Evolutionary conservation across 2,888 invertebrate species (phyloP), one percentile per base, ranked within the genome.

Genomic region (Microctonus aethiopoides): DNA sequence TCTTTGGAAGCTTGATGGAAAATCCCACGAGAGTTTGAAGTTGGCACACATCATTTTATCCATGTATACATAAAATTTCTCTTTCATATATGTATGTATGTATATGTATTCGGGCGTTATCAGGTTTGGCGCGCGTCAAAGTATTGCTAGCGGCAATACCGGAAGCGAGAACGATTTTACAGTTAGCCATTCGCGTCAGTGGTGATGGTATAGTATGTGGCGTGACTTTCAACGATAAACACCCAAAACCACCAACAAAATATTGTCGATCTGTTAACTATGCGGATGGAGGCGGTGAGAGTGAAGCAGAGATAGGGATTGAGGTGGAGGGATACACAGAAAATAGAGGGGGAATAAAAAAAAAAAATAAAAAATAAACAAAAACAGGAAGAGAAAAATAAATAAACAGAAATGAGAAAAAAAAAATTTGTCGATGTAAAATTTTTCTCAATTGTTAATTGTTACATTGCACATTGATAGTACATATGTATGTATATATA

Each of bases 211-310:
- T 29, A 7, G 29, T 7, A n/a, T 46, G 46, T 46, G 46, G 68
- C 72, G 72, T 72, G 72, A 72, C 72, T 69, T 41, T 36, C 34
- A 26, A 36, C 72, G 68, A 69, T 72, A 69, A 72, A 56, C 65
- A 26, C 24, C 26, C 24, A 54, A 29, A 54, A 54, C 54, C 54
- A 13, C 54, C 54, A 54, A 54, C 54, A 54, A 54, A 54, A 54
- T 54, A 54, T 54, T 54, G 54, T 24, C 54, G 54, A 24, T 54
- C 16, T 46, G 16, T 46, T 16, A 46, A 16, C 16, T 16, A 7
- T 46, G 16, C 10, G n/a, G n/a, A n/a, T n/a, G n/a, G 9, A 10
- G 10, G 10, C 9, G 36, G 10, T 10, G 10, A 9, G 36, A 36
- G 16, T 2, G 46, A 11, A 16, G 1, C 6, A 41, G 51, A 20